Evolutionary conservation across 2,888 invertebrate species (phyloP).

Genomic region (Allygus modestus): DNA sequence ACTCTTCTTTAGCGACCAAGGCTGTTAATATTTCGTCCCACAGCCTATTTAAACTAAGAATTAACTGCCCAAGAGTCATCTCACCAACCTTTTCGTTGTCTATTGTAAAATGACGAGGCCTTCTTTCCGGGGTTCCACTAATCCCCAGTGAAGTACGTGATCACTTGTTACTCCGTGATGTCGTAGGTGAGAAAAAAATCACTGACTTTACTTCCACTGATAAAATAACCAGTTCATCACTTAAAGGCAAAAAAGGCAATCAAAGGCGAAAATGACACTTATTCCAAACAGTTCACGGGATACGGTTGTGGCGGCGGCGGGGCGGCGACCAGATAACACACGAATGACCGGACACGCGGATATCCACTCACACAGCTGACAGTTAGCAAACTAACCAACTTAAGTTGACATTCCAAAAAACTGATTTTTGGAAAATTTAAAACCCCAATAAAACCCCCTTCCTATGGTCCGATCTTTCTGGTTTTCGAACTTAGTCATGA

Average conservation of each 20-base stretch:
- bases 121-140: neutral
- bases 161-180: neutral
- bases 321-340: neutral
- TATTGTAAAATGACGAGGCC: neutral
- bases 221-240: slow-evolving; percentile 11
- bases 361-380: too few relatives aligned
- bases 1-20: neutral
- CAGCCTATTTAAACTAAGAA: neutral
- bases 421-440: too few relatives aligned
- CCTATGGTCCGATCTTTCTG: too few relatives aligned
- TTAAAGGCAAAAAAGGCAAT: too few relatives aligned
- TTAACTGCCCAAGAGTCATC: neutral
- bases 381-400: too few relatives aligned
- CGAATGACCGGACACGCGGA: neutral
- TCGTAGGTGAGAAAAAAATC: neutral
- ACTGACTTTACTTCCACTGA: neutral
- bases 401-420: too few relatives aligned
- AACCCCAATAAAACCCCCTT: too few relatives aligned
- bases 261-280: neutral
- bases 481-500: too few relatives aligned
- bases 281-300: neutral
- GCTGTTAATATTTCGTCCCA: neutral
- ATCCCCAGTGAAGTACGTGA: neutral
- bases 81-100: slow-evolving; percentile 4
- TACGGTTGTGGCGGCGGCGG: neutral